Percentiles rank a stretch among this genome's conserved stretches.
phyloP scores from a whole-genome alignment of 2,113 vertebrate species.

The Dermatemys mawii region DNA sequence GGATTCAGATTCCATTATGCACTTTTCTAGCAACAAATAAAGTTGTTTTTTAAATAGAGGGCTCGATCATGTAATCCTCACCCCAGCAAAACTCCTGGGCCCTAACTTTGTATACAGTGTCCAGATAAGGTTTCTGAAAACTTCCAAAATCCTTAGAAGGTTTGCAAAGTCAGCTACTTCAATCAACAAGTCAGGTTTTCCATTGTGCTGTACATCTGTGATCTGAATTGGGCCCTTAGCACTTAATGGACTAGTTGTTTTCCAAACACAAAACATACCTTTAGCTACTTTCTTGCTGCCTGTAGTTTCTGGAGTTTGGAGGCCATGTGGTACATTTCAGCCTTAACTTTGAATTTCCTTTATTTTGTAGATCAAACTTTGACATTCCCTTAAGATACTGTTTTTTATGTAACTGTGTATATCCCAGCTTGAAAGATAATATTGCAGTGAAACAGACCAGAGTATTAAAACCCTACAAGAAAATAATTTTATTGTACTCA shows the following conservation, averaged over 20 bases:
- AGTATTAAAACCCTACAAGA: constrained; percentile 60
- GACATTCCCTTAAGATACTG: constrained; percentile 72
- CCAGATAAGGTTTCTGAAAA: constrained; percentile 11
- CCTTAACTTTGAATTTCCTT: constrained; percentile 79
- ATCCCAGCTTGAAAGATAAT: constrained; percentile 71
- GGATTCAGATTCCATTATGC: not conserved
- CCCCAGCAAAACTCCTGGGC: not conserved
- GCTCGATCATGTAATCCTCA: not conserved
- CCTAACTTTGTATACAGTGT: not conserved
- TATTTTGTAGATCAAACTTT: constrained; percentile 72
- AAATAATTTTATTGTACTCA: constrained; percentile 29
- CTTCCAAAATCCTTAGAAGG: accelerated
- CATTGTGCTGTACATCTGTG: not conserved
- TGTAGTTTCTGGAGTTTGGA: constrained; percentile 59
- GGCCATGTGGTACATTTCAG: constrained; percentile 76
- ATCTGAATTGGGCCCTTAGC: not conserved
- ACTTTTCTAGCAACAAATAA: not conserved
- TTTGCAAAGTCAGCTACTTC: not conserved
- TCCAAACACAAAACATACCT: constrained; percentile 53
- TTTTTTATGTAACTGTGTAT: constrained; percentile 44
- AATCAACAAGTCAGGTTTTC: not conserved
- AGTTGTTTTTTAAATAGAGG: constrained; percentile 33
- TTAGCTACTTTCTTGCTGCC: constrained; percentile 69
- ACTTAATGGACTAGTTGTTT: constrained; percentile 18
- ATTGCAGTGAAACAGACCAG: constrained; percentile 48